Percentiles rank a stretch among this genome's conserved stretches.
These are phyloP conservation scores for Aldrovandia affinis DNA, from an alignment of 2,797 vertebrate species.

Conservation along the genomic window DNA sequence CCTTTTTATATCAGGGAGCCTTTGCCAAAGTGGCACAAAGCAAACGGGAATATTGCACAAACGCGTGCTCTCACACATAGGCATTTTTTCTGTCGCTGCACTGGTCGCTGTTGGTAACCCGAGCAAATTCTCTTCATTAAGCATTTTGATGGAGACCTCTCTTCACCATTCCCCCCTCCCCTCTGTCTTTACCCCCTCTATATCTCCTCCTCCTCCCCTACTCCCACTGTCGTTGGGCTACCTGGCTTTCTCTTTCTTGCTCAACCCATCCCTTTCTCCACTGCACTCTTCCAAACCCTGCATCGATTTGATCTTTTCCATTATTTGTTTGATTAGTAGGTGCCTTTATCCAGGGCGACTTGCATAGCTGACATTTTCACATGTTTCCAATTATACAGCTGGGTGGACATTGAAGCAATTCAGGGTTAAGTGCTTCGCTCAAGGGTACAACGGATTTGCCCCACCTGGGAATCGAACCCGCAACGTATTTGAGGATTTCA, in stretches of 20 bases:
- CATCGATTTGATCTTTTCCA: conserved; percentile 18
- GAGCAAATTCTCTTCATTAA: conserved; percentile 61
- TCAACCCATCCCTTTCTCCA: neutral
- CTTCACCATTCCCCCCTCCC: neutral
- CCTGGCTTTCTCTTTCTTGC: conserved; percentile 18
- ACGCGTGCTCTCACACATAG: conserved; percentile 24
- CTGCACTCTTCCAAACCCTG: neutral
- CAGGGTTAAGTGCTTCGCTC: conserved; percentile 17
- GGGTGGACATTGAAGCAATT: neutral
- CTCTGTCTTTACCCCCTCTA: neutral
- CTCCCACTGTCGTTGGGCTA: neutral
- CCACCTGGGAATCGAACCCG: neutral
- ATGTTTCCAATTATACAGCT: conserved; percentile 10
- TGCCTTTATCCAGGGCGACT: conserved; percentile 49
- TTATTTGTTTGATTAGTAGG: conserved; percentile 62
- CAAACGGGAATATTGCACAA: neutral
- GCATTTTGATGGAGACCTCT: conserved; percentile 50
- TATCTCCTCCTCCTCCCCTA: neutral
- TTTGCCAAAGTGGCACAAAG: neutral
- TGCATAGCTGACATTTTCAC: neutral
- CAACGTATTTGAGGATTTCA: neutral
- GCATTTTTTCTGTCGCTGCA: conserved; percentile 53
- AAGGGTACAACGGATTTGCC: conserved; percentile 4
- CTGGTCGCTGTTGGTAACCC: conserved; percentile 59
- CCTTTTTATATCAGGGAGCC: neutral